A percentile compares a stretch with the other conserved stretches of the same genome.
phyloP scores from a whole-genome alignment of 2,113 vertebrate genomes.

The Lepisosteus oculatus region DNA sequence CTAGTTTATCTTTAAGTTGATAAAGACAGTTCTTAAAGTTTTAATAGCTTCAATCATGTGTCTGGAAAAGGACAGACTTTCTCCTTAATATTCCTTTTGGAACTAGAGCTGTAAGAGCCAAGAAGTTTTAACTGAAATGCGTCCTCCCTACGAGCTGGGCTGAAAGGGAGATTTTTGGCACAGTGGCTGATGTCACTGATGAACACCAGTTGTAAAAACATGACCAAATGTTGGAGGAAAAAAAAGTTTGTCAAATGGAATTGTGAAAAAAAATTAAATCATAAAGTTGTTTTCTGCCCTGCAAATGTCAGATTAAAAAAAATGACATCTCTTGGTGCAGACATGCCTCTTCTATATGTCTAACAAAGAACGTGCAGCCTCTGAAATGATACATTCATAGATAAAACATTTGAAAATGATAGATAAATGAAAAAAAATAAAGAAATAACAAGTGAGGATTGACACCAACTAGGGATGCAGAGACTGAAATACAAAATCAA shows the following conservation, averaged over 20 bases:
- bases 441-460: too few species aligned
- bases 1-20: not conserved
- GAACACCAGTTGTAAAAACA: conserved; percentile 29
- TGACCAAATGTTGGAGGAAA: not conserved
- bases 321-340: conserved; percentile 10
- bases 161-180: not conserved
- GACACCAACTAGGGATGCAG: too few species aligned
- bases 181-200: not conserved
- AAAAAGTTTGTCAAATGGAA: conserved; percentile 10
- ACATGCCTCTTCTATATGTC: not conserved
- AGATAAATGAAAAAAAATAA: too few species aligned
- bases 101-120: not conserved
- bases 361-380: too few species aligned
- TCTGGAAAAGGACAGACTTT: not conserved
- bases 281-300: not conserved
- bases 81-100: not conserved
- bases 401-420: too few species aligned
- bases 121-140: not conserved
- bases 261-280: conserved; percentile 14
- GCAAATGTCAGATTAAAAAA: conserved; percentile 5
- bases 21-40: not conserved
- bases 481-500: too few species aligned
- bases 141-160: not conserved
- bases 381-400: too few species aligned
- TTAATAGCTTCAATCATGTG: not conserved